Evolutionary conservation across 2,888 invertebrate species (phyloP), one percentile per base, ranked within the genome.

Genomic region (Eutolmus rufibarbis): DNA sequence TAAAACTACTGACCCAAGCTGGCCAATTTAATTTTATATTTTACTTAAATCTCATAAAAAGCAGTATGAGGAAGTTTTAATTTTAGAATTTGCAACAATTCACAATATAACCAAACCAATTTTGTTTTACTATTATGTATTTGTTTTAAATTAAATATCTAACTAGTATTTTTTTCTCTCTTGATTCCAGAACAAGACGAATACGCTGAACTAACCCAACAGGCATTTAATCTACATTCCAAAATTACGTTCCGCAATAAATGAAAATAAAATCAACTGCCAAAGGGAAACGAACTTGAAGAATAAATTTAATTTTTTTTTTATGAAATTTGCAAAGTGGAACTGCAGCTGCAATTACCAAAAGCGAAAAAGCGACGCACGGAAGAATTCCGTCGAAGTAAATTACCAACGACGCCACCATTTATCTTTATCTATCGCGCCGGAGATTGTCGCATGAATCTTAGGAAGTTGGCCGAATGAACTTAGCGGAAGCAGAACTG

Each of bases 141-240:
- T 37, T 12, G 40, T 40, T 40, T 12, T 12, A 40, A 40, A 40
- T 40, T 40, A 9, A 16, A 46, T 46, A 46, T 19, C 66, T 28
- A 19, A 66, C 3, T 2, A 66, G 1, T 23, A 66, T 40, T 37
- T 40, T 7, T 19, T 4, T 56, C 56, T 34, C 19, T 56, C 19
- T 51, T 16, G 31, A 16, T 81, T 81, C 8, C 81, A 81, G 81
- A 51, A 31, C 9, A 23, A 16, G 12, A 46, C 12, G 23, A 57
- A 23, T 19, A 23, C 23, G 19, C 12, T 66, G 66, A 66, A 66
- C 12, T 23, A 66, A 66, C 12, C 14, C 23, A 12, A 66, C 12
- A 28, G 66, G 66, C 66, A 66, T 19, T 66, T 19, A 66, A 66
- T 66, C 40, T 81, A 81, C 81, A 81, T 81, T 81, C 81, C 81